Evolutionary conservation across 2,888 invertebrate species (phyloP).

Genomic region (Bruchidius siliquastri): DNA sequence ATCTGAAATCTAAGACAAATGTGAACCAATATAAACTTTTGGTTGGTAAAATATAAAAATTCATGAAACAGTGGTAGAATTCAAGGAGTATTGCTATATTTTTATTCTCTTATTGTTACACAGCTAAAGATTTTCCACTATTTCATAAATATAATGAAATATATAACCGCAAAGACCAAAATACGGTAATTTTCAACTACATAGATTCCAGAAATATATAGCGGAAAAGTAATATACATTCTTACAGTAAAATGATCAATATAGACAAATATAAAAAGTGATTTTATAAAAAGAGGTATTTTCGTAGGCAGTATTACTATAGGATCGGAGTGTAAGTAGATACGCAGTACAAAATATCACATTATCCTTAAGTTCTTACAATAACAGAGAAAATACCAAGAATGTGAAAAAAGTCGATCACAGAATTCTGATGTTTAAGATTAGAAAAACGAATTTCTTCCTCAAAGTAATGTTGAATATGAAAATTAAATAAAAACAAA

Average conservation of each 20-base stretch:
- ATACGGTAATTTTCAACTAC: too few relatives aligned
- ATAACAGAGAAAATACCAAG: neutral
- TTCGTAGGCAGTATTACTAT: neutral
- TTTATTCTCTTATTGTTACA: too few relatives aligned
- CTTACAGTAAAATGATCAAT: neutral
- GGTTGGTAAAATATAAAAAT: too few relatives aligned
- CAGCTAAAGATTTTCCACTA: too few relatives aligned
- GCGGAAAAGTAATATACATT: neutral
- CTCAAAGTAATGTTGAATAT: too few relatives aligned
- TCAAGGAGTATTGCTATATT: too few relatives aligned
- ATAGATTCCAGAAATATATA: neutral
- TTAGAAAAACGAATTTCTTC: too few relatives aligned
- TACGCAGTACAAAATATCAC: neutral
- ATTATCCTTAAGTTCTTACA: neutral
- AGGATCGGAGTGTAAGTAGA: neutral
- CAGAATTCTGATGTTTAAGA: neutral
- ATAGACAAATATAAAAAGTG: neutral
- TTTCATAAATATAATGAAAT: too few relatives aligned
- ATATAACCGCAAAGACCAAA: too few relatives aligned
- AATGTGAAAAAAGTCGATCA: neutral
- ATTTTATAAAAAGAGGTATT: neutral
- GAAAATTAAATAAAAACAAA: too few relatives aligned
- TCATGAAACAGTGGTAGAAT: too few relatives aligned
- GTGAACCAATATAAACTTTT: too few relatives aligned
- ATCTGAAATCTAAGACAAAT: neutral